Evolutionary conservation across 2,113 vertebrate genomes (phyloP).

Genomic region (Entelurus aequoreus): DNA sequence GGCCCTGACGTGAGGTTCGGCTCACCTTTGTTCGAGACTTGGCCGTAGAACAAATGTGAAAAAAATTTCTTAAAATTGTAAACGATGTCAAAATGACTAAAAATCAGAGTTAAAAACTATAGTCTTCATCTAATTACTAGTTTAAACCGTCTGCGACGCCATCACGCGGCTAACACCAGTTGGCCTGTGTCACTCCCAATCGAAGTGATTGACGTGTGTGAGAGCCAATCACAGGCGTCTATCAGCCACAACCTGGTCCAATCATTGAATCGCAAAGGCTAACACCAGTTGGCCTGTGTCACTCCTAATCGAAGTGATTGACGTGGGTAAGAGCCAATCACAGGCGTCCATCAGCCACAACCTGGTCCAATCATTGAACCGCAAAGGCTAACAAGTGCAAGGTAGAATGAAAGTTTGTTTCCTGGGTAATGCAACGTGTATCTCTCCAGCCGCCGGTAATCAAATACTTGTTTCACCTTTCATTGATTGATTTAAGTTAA

Average conservation of each 20-base stretch:
- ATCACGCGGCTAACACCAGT: conserved; percentile 25
- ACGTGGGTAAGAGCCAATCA: conserved; percentile 38
- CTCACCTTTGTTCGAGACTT: conserved; percentile 1
- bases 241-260: conserved; percentile 12
- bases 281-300: background rate
- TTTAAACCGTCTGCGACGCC: conserved; percentile 37
- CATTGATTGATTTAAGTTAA: background rate
- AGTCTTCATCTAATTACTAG: background rate
- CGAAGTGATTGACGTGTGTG: conserved; percentile 12
- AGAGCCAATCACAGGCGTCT: conserved; percentile 25
- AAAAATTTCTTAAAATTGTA: background rate
- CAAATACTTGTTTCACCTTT: background rate
- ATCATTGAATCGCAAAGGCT: conserved; percentile 25
- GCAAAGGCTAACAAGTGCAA: background rate
- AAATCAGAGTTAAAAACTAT: too few relatives aligned
- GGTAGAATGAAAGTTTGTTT: background rate
- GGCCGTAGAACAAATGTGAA: background rate
- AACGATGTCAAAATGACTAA: background rate
- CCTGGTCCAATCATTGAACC: conserved; percentile 38
- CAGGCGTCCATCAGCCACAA: accelerated
- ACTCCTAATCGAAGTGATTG: conserved; percentile 6
- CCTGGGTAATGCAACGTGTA: conserved; percentile 24
- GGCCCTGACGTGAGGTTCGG: background rate
- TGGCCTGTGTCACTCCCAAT: background rate
- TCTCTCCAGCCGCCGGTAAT: conserved; percentile 44